A percentile compares a stretch with the other conserved stretches of the same genome.
Conservation (phyloP, 2,113 vertebrate genomes). For the human (Homo sapiens) region DNA sequence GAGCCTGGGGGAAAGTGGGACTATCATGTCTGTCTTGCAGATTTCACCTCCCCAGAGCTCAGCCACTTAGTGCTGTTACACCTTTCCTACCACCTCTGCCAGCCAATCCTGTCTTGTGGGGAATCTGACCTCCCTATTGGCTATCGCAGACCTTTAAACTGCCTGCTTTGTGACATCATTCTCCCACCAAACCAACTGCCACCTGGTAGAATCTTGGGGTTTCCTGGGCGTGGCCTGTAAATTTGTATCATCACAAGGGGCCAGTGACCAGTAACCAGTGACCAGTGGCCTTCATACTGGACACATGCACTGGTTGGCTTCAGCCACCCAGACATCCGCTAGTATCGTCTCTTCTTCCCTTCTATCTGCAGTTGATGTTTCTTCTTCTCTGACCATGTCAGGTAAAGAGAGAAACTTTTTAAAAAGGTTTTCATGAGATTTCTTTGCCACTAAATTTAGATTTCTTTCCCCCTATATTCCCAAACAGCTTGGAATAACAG, state of each 20-base stretch:
- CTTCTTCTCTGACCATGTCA: constrained; percentile 54
- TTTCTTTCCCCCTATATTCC: not conserved
- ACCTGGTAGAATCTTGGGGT: constrained; percentile 47
- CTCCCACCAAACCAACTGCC: not conserved
- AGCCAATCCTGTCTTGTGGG: not conserved
- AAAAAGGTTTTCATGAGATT: not conserved
- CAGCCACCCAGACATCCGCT: not conserved
- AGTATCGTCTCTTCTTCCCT: not conserved
- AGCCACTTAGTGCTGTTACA: not conserved
- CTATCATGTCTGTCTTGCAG: no score
- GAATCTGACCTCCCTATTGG: not conserved
- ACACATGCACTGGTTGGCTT: not conserved
- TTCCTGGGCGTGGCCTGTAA: not conserved
- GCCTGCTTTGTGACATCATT: constrained; percentile 40
- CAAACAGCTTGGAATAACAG: not conserved
- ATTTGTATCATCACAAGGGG: constrained; percentile 22
- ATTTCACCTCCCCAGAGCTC: not conserved
- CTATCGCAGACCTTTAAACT: constrained; percentile 2
- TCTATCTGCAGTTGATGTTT: not conserved
- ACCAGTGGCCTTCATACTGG: not conserved
- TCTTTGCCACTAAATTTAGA: not conserved
- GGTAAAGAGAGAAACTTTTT: constrained; percentile 47
- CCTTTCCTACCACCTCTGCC: not conserved
- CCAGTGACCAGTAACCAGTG: constrained; percentile 15
- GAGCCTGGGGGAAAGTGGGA: no score